Conservation (phyloP, 92 coral and sea anemone genomes). For the Palythoa grandis region DNA sequence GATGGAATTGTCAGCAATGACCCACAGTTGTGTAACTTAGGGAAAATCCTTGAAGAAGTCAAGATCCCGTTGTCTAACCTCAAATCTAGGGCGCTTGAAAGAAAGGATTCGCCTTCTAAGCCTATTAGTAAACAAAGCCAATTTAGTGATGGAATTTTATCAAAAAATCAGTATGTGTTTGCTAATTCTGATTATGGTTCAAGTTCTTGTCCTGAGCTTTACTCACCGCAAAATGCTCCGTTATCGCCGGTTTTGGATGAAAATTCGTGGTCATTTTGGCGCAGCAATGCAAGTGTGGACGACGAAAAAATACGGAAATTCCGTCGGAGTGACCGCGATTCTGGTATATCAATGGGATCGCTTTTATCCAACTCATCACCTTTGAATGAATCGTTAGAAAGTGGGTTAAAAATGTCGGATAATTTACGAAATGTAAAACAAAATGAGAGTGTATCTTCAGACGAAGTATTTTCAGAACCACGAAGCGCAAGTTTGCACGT, state of each 20-base stretch:
- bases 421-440: not conserved
- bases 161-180: not conserved
- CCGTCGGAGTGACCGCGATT: slow-evolving; percentile 38
- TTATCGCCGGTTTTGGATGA: not conserved
- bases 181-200: slow-evolving; percentile 4
- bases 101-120: not conserved
- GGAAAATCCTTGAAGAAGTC: not conserved
- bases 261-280: not conserved
- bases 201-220: not conserved
- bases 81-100: not conserved
- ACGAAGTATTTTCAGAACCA: slow-evolving; percentile 31
- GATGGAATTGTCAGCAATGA: not conserved
- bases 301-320: not conserved
- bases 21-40: not conserved
- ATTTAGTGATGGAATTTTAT: not conserved
- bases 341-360: slow-evolving; percentile 38
- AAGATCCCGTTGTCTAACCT: not conserved
- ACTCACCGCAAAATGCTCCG: not conserved
- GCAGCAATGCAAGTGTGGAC: not conserved
- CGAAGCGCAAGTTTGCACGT: not conserved
- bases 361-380: not conserved
- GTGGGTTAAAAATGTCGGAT: not conserved
- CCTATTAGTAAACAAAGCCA: slow-evolving; percentile 6
- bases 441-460: slow-evolving; percentile 22
- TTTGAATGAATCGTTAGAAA: slow-evolving; percentile 23